Conservation (phyloP, 1,140 invertebrate genomes). For the Aphelinus atriplicis region DNA sequence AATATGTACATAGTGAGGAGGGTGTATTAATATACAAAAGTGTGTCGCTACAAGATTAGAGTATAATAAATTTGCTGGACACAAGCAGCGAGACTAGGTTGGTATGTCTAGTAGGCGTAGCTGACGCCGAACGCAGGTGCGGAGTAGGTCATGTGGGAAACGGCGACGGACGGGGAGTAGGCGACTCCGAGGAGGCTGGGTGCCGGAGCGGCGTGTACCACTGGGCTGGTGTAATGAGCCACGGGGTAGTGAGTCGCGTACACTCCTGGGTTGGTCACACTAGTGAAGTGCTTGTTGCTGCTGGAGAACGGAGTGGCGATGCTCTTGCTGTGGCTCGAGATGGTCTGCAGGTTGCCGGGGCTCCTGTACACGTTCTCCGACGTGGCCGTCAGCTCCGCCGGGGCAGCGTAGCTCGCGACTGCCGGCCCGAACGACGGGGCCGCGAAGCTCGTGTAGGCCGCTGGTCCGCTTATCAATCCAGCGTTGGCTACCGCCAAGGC, state of each 20-base stretch:
- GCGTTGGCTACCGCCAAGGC: conserved; percentile 56
- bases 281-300: conserved; percentile 72
- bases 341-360: conserved; percentile 71
- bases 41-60: too few relatives aligned
- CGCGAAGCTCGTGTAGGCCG: conserved; percentile 43
- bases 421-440: conserved; percentile 67
- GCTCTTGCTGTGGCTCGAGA: conserved; percentile 73
- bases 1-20: too few relatives aligned
- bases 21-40: too few relatives aligned
- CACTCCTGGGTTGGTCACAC: conserved; percentile 69
- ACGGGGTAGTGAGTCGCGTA: conserved; percentile 43
- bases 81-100: too few relatives aligned
- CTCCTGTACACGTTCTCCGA: conserved; percentile 72
- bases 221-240: conserved; percentile 58
- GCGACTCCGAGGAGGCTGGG: conserved; percentile 56
- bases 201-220: conserved; percentile 44
- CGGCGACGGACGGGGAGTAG: conserved; percentile 74
- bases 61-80: too few relatives aligned
- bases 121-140: conserved; percentile 69
- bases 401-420: conserved; percentile 71
- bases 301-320: conserved; percentile 77
- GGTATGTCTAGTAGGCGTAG: conserved; percentile 46
- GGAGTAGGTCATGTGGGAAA: conserved; percentile 74
- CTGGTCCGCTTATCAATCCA: conserved; percentile 50
- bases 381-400: conserved; percentile 68